Evolutionary conservation across 2,888 invertebrate species (phyloP).

Genomic region (Rhagophthalmus giganteus): DNA sequence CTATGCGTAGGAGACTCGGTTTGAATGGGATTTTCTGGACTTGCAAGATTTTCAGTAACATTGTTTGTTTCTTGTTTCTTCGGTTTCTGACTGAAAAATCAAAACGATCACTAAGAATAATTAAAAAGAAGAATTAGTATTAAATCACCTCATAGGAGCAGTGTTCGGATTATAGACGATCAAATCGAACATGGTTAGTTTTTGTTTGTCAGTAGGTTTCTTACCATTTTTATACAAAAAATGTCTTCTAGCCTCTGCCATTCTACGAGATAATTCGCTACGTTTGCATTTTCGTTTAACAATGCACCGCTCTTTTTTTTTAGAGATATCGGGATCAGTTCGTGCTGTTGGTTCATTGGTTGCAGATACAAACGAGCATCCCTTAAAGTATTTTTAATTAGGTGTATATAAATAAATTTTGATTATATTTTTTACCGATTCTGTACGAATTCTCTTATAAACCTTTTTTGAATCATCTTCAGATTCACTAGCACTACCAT

Average conservation of each 20-base stretch:
- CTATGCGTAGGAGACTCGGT: constrained; percentile 3
- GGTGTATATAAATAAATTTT: constrained; percentile 1
- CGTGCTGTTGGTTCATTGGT: constrained; percentile 33
- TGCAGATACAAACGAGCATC: constrained; percentile 46
- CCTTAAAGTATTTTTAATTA: too few species aligned
- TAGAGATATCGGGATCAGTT: constrained; percentile 32
- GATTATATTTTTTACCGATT: constrained; percentile 45
- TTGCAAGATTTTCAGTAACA: not conserved
- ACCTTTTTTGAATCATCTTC: constrained; percentile 62
- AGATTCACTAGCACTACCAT: constrained; percentile 69
- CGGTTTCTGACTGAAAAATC: constrained; percentile 14
- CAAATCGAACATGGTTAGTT: constrained; percentile 87
- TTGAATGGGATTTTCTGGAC: not conserved
- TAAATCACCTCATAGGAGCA: constrained; percentile 72
- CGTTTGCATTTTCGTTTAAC: constrained; percentile 47
- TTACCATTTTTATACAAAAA: constrained; percentile 59
- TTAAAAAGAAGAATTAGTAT: not conserved
- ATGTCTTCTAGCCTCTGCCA: constrained; percentile 60
- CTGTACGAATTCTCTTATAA: constrained; percentile 50
- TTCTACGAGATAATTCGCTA: constrained; percentile 58
- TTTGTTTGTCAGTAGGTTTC: constrained; percentile 63
- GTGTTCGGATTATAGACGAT: constrained; percentile 86
- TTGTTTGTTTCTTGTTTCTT: constrained; percentile 3
- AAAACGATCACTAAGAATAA: too few species aligned
- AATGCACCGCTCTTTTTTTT: constrained; percentile 33